Evolutionary conservation across 2,797 vertebrate genomes (phyloP), one percentile per base, ranked within the genome.

Genomic region (Dipus sagitta): DNA sequence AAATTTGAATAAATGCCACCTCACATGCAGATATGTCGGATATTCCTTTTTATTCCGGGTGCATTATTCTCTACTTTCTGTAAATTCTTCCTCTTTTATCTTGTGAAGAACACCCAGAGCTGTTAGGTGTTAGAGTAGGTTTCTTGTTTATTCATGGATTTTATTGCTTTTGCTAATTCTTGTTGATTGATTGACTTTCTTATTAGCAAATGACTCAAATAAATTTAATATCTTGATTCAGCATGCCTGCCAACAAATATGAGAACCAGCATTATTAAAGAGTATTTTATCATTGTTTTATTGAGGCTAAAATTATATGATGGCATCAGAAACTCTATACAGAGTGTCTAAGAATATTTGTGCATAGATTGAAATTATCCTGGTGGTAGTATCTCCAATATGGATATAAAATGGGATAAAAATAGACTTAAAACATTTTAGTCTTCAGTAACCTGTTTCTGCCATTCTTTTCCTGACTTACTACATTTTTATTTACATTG

Each of bases 331-430:
- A 94, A 97, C 94, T 97, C 96, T 97, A 97, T 95, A 97, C 95
- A 96, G 84, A 97, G 93, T 77, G 68, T 96, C 95, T 97, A 96
- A 96, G 90, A 90, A 92, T 34, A 95, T 97, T 97, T 97, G 91
- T 85, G 78, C 88, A 78, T 93, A 97, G 97, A 96, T 93, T 96
- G 89, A 95, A 97, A 91, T 97, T 72, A 89, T 87, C 86, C 54
- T 94, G 82, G 95, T 96, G 96, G 79, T 84, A 7, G 60, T 42
- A 47, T 88, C 81, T 26, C 81, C 95, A 95, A 92, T 93, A 30
- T 60, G 62, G 72, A 0, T 0, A 77, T 76, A 64, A 87, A 78
- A 74, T 77, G 80, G 74, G 86, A 85, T 88, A 47, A 72, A 81
- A 77, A 20, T 71, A 42, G 76, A 62, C 4, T 84, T 81, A 91